Conservation (phyloP, 2,797 vertebrate species). For the Takifugu ocellatus region DNA sequence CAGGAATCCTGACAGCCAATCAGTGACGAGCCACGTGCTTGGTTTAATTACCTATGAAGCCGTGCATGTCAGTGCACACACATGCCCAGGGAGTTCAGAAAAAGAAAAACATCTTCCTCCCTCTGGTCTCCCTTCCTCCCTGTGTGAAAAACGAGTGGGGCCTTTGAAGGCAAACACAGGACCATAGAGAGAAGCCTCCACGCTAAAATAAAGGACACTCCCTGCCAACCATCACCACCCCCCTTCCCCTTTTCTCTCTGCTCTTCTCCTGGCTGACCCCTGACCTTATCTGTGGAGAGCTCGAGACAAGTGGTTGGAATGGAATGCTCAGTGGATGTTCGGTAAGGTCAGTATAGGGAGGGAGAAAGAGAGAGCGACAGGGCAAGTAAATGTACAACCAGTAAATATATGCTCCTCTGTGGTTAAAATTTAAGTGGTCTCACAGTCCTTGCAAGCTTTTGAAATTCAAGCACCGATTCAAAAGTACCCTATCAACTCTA, state of each 20-base stretch:
- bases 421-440: neutral
- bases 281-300: conserved; percentile 51
- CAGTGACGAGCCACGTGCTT: conserved; percentile 24
- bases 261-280: conserved; percentile 40
- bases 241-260: neutral
- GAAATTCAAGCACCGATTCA: too few species aligned
- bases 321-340: conserved; percentile 47
- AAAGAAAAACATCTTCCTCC: conserved; percentile 32
- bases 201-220: conserved; percentile 23
- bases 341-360: conserved; percentile 13
- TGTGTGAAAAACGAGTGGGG: neutral
- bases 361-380: neutral
- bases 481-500: too few species aligned
- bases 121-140: neutral
- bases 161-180: conserved; percentile 19
- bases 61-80: conserved; percentile 20
- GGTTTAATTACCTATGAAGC: conserved; percentile 40
- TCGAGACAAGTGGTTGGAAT: conserved; percentile 38
- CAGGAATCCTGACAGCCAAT: conserved; percentile 8
- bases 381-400: conserved; percentile 42
- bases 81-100: conserved; percentile 26
- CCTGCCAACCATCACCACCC: neutral
- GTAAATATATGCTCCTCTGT: neutral
- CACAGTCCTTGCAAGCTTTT: neutral
- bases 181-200: neutral